These are phyloP conservation scores for Sphinx pinastri DNA, from an alignment of 2,888 invertebrate genomes.

Conservation along the genomic window DNA sequence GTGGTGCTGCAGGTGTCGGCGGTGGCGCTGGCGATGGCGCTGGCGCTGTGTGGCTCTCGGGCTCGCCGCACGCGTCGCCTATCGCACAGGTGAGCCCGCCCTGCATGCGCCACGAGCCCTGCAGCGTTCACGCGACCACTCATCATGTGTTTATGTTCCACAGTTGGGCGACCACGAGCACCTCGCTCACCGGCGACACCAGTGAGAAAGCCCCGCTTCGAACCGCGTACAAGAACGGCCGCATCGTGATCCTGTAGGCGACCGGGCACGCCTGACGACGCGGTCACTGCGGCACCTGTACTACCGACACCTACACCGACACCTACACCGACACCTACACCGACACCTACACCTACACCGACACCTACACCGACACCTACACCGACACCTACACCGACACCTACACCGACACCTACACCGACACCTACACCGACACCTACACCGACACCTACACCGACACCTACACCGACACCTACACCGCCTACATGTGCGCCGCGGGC, in stretches of 20 bases:
- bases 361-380: too few relatives aligned
- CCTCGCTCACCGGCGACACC: constrained; percentile 30
- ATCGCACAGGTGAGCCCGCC: constrained; percentile 8
- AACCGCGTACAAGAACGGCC: constrained; percentile 54
- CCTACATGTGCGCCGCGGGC: background rate
- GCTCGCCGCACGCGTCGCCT: constrained; percentile 31
- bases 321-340: too few relatives aligned
- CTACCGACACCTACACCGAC: background rate
- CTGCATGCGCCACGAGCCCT: background rate
- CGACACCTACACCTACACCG: too few relatives aligned
- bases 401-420: too few relatives aligned
- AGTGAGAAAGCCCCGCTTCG: constrained; percentile 49
- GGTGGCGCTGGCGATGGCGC: constrained; percentile 47
- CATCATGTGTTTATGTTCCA: background rate
- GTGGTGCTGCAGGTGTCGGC: constrained; percentile 51
- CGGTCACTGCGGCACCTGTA: too few relatives aligned
- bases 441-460: too few relatives aligned
- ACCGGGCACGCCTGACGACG: background rate
- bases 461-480: too few relatives aligned
- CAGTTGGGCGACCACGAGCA: constrained; percentile 30
- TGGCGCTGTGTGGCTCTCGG: constrained; percentile 34
- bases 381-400: too few relatives aligned
- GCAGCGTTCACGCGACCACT: background rate
- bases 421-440: too few relatives aligned
- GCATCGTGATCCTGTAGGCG: constrained; percentile 51